phyloP scores from a whole-genome alignment of 2,797 vertebrate species.

The Petrocephalus schoutedeni region DNA sequence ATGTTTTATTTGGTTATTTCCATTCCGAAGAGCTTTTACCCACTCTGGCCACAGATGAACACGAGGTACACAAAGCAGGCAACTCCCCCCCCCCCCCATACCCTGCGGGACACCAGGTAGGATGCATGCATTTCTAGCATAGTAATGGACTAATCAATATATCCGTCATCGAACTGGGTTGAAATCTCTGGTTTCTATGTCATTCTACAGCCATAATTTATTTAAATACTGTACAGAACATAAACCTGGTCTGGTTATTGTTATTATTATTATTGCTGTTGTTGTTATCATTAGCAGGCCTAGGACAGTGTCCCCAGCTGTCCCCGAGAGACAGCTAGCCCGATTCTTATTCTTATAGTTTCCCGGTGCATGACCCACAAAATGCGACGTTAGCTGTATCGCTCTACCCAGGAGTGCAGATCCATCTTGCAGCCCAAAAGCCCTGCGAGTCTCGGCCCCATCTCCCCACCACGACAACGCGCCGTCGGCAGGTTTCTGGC shows the following conservation, averaged over 20 bases:
- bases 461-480: slow-evolving; percentile 50
- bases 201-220: not conserved
- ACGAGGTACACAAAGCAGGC: not conserved
- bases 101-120: not conserved
- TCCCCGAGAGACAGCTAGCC: not conserved
- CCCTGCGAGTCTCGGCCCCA: slow-evolving; percentile 24
- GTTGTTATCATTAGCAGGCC: not conserved
- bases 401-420: too few relatives aligned
- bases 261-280: not conserved
- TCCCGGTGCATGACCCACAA: not conserved
- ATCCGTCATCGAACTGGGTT: not conserved
- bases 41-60: too few relatives aligned
- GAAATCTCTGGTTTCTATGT: not conserved
- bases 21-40: not conserved
- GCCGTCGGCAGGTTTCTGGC: slow-evolving; percentile 60
- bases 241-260: not conserved
- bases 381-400: too few relatives aligned
- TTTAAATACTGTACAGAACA: not conserved
- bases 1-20: not conserved
- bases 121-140: not conserved
- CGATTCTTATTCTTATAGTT: not conserved
- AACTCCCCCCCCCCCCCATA: not conserved
- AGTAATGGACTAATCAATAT: not conserved
- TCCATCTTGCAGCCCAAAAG: slow-evolving; percentile 16
- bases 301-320: not conserved